Percentiles rank a stretch among this genome's conserved stretches.
These are phyloP conservation scores for Thripadectes ignobilis DNA, from an alignment of 2,797 vertebrate genomes.

Conservation along the genomic window DNA sequence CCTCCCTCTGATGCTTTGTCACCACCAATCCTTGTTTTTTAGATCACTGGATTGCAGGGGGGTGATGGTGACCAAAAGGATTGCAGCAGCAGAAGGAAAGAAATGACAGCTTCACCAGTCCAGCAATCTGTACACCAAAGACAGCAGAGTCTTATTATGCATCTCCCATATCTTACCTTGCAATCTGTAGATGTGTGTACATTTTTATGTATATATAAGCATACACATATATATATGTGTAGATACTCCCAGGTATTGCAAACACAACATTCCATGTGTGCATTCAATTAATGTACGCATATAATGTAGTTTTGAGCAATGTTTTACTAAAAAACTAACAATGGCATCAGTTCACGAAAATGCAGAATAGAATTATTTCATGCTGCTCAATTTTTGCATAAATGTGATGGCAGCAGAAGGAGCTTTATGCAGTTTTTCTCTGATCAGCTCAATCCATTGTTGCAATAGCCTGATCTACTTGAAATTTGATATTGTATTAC, in stretches of 20 bases:
- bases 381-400: background rate
- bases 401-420: background rate
- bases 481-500: background rate
- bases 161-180: background rate
- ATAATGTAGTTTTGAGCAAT: background rate
- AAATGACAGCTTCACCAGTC: background rate
- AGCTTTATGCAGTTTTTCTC: background rate
- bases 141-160: background rate
- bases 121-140: background rate
- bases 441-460: background rate
- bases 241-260: background rate
- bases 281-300: background rate
- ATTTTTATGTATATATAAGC: background rate
- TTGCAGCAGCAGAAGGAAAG: background rate
- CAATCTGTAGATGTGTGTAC: background rate
- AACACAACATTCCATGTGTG: rapidly evolving
- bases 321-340: background rate
- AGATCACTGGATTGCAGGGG: background rate
- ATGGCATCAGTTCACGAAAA: background rate
- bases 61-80: slow-evolving; percentile 2
- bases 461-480: background rate
- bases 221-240: background rate
- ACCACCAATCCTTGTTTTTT: slow-evolving; percentile 49
- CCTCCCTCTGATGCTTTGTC: slow-evolving; percentile 58
- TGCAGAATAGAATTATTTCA: background rate